These are phyloP conservation scores for Drosophila pectinifera DNA, from an alignment of 1,140 invertebrate species.

Conservation along the genomic window DNA sequence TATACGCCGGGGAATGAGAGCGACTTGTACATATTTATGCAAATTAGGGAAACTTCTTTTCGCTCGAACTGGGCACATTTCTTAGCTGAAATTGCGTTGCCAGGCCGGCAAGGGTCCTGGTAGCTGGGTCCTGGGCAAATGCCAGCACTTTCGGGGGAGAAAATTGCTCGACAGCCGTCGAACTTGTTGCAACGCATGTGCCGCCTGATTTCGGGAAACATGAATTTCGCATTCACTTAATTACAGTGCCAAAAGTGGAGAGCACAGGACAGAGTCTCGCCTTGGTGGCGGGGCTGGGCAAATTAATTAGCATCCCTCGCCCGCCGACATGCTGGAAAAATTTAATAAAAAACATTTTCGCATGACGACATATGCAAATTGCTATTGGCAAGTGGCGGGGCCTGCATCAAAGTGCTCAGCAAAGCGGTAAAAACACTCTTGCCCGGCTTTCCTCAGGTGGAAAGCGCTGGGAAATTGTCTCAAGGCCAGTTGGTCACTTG, in stretches of 20 bases:
- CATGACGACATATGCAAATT: slow-evolving; percentile 82
- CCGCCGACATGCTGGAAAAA: slow-evolving; percentile 37
- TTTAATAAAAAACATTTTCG: slow-evolving; percentile 76
- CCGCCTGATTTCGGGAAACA: slow-evolving; percentile 68
- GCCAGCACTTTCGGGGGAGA: slow-evolving; percentile 61
- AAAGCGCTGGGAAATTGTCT: slow-evolving; percentile 37
- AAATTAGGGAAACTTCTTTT: slow-evolving; percentile 64
- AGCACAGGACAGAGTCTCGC: not conserved
- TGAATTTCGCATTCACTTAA: slow-evolving; percentile 81
- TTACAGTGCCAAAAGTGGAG: slow-evolving; percentile 46
- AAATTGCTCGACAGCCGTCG: slow-evolving; percentile 68
- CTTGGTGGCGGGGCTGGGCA: slow-evolving; percentile 1
- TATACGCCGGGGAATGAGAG: slow-evolving; percentile 31
- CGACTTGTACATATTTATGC: slow-evolving; percentile 68
- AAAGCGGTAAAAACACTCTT: slow-evolving; percentile 41
- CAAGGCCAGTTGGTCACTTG: slow-evolving; percentile 75
- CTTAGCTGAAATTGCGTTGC: slow-evolving; percentile 31
- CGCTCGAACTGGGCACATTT: slow-evolving; percentile 50
- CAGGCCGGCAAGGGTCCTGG: slow-evolving; percentile 16
- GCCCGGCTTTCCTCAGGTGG: slow-evolving; percentile 22
- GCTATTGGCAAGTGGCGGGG: slow-evolving; percentile 25
- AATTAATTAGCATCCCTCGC: slow-evolving; percentile 67
- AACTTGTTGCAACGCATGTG: slow-evolving; percentile 79
- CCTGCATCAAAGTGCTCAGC: slow-evolving; percentile 69
- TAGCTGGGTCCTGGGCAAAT: slow-evolving; percentile 37